Percentiles rank a stretch among this genome's conserved stretches.
Evolutionary conservation across 2,797 vertebrate species (phyloP).

Genomic region (Coilia nasus): DNA sequence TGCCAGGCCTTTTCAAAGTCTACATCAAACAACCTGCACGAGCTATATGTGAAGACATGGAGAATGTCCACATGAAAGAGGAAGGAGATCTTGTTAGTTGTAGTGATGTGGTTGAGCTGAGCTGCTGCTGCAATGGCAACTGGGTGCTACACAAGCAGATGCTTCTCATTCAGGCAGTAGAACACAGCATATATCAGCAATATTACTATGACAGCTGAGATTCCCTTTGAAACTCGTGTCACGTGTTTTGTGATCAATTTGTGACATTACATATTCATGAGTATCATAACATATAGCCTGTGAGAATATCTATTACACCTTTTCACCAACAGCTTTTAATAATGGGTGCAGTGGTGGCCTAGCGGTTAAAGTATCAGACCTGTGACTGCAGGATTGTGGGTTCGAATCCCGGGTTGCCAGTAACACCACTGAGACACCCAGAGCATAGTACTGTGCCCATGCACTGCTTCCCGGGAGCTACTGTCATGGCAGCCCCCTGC

Average conservation of each 20-base stretch:
- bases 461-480: too few species aligned
- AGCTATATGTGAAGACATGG: slow-evolving; percentile 55
- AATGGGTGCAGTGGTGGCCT: too few species aligned
- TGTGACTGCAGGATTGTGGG: too few species aligned
- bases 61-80: slow-evolving; percentile 51
- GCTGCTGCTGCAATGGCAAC: background rate
- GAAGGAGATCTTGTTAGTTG: background rate
- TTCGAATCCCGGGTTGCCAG: too few species aligned
- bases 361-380: too few species aligned
- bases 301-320: too few species aligned
- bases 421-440: too few species aligned
- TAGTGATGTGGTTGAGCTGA: background rate
- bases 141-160: background rate
- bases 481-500: too few species aligned
- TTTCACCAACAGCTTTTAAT: too few species aligned
- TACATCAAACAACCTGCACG: slow-evolving; percentile 68
- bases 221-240: background rate
- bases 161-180: background rate
- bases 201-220: background rate
- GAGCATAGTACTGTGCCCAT: too few species aligned
- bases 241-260: slow-evolving; percentile 15
- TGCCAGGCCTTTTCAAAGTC: slow-evolving; percentile 63
- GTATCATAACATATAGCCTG: too few species aligned
- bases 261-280: too few species aligned
- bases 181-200: background rate